phyloP scores from a whole-genome alignment of 1,140 invertebrate genomes.

The Sitophilus oryzae region DNA sequence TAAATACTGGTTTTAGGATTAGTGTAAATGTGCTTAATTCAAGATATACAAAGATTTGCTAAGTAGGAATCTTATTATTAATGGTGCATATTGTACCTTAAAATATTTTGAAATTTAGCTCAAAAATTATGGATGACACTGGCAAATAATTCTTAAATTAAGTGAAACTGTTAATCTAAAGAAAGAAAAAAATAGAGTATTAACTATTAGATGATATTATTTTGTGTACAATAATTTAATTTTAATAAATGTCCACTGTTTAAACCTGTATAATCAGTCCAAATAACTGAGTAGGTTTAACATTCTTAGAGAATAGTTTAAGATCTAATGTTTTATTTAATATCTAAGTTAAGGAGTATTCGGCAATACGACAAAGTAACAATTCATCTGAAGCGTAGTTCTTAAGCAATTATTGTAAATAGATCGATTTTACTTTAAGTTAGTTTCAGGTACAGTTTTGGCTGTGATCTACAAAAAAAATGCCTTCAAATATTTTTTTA shows the following conservation, averaged over 20 bases:
- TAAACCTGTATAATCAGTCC: neutral
- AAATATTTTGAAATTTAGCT: too few species aligned
- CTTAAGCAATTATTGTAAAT: slow-evolving; percentile 1
- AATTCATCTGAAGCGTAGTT: neutral
- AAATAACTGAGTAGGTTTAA: neutral
- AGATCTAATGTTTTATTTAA: too few species aligned
- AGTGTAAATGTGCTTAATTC: neutral
- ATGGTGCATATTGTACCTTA: neutral
- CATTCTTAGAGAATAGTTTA: neutral
- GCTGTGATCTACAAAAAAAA: slow-evolving; percentile 15
- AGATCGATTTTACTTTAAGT: slow-evolving; percentile 16
- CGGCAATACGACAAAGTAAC: neutral
- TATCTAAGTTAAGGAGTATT: neutral
- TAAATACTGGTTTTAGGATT: neutral
- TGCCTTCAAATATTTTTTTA: slow-evolving; percentile 3
- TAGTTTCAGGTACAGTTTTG: slow-evolving; percentile 24
- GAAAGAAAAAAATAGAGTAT: neutral
- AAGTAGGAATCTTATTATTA: too few species aligned
- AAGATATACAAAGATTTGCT: neutral
- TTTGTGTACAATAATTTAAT: slow-evolving; percentile 1
- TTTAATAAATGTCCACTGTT: neutral
- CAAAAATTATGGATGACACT: too few species aligned
- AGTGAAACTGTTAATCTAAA: neutral
- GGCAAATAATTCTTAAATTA: neutral
- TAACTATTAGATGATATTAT: neutral